phyloP scores from a whole-genome alignment of 2,888 invertebrate genomes.

The Eilema caniola region DNA sequence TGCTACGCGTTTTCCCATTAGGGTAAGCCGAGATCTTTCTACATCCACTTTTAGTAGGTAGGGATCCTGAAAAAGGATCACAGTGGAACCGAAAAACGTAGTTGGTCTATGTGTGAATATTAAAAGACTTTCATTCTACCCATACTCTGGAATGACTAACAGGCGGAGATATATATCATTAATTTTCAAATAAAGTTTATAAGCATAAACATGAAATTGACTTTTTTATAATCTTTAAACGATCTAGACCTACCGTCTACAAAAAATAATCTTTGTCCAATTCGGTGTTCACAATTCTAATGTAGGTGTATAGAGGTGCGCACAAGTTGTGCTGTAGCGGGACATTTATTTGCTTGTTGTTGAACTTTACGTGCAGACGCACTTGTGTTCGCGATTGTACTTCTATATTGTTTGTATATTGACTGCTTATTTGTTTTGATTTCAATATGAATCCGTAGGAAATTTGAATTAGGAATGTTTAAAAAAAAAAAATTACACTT shows the following conservation, averaged over 20 bases:
- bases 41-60: no score
- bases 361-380: conserved; percentile 47
- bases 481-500: no score
- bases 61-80: not conserved
- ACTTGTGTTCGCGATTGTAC: conserved; percentile 45
- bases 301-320: conserved; percentile 58
- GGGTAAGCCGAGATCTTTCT: no score
- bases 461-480: no score
- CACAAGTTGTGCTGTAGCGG: conserved; percentile 62
- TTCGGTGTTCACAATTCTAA: conserved; percentile 67
- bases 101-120: not conserved
- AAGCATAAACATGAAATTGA: not conserved
- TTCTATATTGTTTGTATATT: conserved; percentile 55
- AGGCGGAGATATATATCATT: not conserved
- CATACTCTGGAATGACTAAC: not conserved
- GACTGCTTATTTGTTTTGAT: conserved; percentile 23
- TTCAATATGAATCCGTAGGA: not conserved
- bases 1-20: not conserved
- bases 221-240: not conserved
- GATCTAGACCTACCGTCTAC: not conserved
- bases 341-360: conserved; percentile 65
- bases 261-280: conserved; percentile 49
- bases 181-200: not conserved
- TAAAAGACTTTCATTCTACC: not conserved
- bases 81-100: not conserved